Conservation (phyloP, 2,888 invertebrate genomes). For the Caenorhabditis sp. region DNA sequence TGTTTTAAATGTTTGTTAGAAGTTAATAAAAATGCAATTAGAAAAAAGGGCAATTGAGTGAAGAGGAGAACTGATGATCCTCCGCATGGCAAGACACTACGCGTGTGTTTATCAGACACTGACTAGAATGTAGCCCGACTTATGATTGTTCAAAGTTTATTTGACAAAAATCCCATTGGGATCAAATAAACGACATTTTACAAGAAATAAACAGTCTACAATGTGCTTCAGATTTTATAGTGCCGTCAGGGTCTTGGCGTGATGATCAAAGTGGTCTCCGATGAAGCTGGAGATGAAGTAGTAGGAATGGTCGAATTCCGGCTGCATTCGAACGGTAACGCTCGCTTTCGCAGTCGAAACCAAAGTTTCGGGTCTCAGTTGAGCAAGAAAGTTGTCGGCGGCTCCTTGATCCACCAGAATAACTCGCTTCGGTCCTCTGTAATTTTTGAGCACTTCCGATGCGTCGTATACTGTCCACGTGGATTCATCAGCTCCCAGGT, state of each 20-base stretch:
- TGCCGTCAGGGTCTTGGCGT: slow-evolving; percentile 81
- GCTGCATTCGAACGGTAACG: slow-evolving; percentile 54
- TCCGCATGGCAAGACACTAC: not conserved
- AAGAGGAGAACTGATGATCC: slow-evolving; percentile 9
- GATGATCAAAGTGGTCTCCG: slow-evolving; percentile 92
- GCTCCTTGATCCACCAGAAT: slow-evolving; percentile 86
- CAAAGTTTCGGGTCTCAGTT: slow-evolving; percentile 65
- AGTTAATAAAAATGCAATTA: not conserved
- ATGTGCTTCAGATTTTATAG: slow-evolving; percentile 1
- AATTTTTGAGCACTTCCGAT: slow-evolving; percentile 87
- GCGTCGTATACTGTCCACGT: slow-evolving; percentile 87
- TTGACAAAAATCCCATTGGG: no score
- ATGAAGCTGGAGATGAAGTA: slow-evolving; percentile 93
- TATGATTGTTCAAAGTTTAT: no score
- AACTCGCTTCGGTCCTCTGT: slow-evolving; percentile 88
- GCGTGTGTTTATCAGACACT: slow-evolving; percentile 1
- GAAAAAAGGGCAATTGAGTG: not conserved
- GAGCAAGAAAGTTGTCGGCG: slow-evolving; percentile 64
- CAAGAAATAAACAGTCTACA: not conserved
- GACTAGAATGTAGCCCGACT: slow-evolving; percentile 23
- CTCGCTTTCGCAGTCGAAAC: slow-evolving; percentile 33
- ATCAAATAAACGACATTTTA: no score
- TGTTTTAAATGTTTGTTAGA: slow-evolving; percentile 8
- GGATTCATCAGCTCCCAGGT: slow-evolving; percentile 81
- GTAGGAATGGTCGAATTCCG: slow-evolving; percentile 95